phyloP scores from a whole-genome alignment of 1,140 invertebrate species.

The Drosophila suzukii region DNA sequence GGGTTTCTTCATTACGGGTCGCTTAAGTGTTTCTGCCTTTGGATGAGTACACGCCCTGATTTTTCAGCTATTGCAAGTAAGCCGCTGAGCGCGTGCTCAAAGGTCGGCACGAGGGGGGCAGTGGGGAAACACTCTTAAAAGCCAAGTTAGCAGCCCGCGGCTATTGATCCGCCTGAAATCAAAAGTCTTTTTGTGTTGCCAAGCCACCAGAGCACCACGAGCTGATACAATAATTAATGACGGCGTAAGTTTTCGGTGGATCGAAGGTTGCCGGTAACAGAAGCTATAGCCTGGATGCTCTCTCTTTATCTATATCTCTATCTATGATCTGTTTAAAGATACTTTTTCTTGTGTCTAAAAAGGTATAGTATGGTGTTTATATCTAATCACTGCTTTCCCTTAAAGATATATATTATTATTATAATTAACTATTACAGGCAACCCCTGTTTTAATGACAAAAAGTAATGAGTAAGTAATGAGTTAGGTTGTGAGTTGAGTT shows the following conservation, averaged over 20 bases:
- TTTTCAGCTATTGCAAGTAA: conserved; percentile 58
- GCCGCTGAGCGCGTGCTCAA: conserved; percentile 56
- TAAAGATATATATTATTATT: not conserved
- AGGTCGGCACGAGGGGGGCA: not conserved
- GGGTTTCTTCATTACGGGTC: conserved; percentile 75
- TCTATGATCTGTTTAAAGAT: not conserved
- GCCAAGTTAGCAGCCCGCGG: conserved; percentile 67
- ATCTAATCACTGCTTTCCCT: not conserved
- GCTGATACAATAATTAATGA: conserved; percentile 80
- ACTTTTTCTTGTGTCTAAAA: not conserved
- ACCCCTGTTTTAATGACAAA: no score
- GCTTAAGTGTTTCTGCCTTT: conserved; percentile 82
- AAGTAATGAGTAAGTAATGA: no score
- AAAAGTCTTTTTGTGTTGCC: conserved; percentile 77
- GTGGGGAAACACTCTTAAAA: conserved; percentile 19
- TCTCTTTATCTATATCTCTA: conserved; percentile 17
- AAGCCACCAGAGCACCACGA: conserved; percentile 33
- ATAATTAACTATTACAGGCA: no score
- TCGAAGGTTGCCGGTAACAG: conserved; percentile 41
- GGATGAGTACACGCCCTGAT: conserved; percentile 82
- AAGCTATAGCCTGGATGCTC: conserved; percentile 24
- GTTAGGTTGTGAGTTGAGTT: not conserved
- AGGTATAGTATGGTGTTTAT: not conserved
- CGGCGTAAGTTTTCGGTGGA: conserved; percentile 47
- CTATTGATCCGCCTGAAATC: conserved; percentile 84